Conservation (phyloP, 2,888 invertebrate genomes). For the Perdita meconis region DNA sequence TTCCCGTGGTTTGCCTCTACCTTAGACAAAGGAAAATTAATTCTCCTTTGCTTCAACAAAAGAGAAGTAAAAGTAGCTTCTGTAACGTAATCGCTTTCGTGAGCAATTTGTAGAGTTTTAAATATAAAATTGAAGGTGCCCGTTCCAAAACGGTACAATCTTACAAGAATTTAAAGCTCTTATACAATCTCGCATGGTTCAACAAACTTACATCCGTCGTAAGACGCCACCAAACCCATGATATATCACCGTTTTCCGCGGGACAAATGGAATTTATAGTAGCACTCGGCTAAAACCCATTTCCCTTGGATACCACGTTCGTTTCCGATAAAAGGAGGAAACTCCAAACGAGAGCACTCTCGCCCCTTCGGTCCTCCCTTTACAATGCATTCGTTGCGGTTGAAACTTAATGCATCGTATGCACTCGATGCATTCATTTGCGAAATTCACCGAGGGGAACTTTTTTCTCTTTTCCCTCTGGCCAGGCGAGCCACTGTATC, state of each 20-base stretch:
- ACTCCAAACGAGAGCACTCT: slow-evolving; percentile 65
- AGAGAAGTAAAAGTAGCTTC: too few species aligned
- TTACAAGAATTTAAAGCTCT: slow-evolving; percentile 35
- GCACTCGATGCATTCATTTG: slow-evolving; percentile 64
- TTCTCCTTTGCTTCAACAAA: neutral
- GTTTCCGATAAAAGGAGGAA: slow-evolving; percentile 68
- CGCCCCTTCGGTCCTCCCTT: slow-evolving; percentile 36
- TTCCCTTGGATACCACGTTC: slow-evolving; percentile 66
- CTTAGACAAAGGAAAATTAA: neutral
- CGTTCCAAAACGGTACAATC: neutral
- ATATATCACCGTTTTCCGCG: slow-evolving; percentile 64
- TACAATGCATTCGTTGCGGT: slow-evolving; percentile 69
- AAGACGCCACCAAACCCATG: slow-evolving; percentile 41
- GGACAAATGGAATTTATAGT: slow-evolving; percentile 76
- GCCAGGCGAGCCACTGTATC: slow-evolving; percentile 4
- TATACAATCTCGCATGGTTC: slow-evolving; percentile 52
- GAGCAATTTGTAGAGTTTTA: neutral
- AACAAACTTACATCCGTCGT: slow-evolving; percentile 31
- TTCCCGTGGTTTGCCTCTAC: neutral
- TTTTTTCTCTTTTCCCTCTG: neutral
- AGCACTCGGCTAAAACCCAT: slow-evolving; percentile 69
- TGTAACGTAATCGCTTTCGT: neutral
- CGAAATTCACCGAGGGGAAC: slow-evolving; percentile 33
- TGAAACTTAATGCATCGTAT: slow-evolving; percentile 67
- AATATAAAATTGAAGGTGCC: neutral